Evolutionary conservation across 2,888 invertebrate species (phyloP), one percentile per base, ranked within the genome.

Genomic region (Chymomyza amoena): DNA sequence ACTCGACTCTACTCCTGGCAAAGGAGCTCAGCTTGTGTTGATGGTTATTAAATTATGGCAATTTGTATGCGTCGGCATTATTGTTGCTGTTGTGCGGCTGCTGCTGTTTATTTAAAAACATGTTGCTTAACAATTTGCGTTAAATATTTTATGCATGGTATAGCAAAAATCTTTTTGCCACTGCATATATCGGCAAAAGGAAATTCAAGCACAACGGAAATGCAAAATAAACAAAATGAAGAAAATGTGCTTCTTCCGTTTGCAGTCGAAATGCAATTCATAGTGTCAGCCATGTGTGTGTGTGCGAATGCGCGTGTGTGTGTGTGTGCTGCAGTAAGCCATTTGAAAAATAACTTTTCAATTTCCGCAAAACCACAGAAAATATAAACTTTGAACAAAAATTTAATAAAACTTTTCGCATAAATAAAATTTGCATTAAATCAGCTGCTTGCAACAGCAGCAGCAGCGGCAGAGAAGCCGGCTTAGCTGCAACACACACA

Each of bases 351-450:
- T 89, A 88, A 88, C 87, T 89, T 89, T 89, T 87, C 88, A 89
- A 89, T 89, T 89, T 89, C 89, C 89, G 84, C 83, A 82, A 83
- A 88, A 89, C 89, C 89, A 85, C 89, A 88, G 80, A 89, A 88
- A 87, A 86, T 86, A 89, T 84, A 86, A 89, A 89, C 86, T 85
- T 86, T 85, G 82, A 73, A 79, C 79, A 87, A 81, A 88, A 90
- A 89, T 90, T 84, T 89, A 90, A 90, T 89, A 90, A 90, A 89
- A 89, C 89, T 89, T 89, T 90, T 87, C 89, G 79, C 88, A 90
- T 90, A 89, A 89, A 89, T 89, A 89, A 89, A 89, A 89, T 90
- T 89, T 90, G 88, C 86, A 90, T 89, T 87, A 88, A 90, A 90
- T 89, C 89, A 89, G 81, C 84, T 87, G 86, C 82, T 88, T 81